Evolutionary conservation across 1,140 invertebrate genomes (phyloP).

Genomic region (Agraylea sexmaculata): DNA sequence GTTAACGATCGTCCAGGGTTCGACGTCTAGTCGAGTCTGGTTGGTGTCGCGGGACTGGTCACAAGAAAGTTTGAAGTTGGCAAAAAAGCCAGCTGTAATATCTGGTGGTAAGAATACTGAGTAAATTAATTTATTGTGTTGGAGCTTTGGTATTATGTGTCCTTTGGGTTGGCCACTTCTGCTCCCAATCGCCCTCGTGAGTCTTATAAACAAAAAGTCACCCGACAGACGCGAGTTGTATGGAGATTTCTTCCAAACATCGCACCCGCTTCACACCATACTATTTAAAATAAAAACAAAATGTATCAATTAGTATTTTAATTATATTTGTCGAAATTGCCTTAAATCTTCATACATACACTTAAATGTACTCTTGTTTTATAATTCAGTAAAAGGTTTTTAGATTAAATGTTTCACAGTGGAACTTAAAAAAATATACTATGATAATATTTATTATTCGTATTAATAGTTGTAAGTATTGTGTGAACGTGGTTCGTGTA

Average conservation of each 20-base stretch:
- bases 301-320: no score
- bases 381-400: no score
- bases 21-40: background rate
- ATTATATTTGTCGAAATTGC: no score
- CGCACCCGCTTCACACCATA: no score
- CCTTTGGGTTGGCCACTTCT: slow-evolving; percentile 20
- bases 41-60: background rate
- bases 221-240: no score
- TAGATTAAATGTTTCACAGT: slow-evolving; percentile 18
- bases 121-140: slow-evolving; percentile 22
- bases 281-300: no score
- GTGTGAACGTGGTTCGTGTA: slow-evolving; percentile 15
- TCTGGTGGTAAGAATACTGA: slow-evolving; percentile 14
- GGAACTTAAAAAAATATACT: slow-evolving; percentile 18
- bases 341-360: no score
- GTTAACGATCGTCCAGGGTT: background rate
- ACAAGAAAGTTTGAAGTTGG: slow-evolving; percentile 4
- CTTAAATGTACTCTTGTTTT: no score
- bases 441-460: no score
- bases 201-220: slow-evolving; percentile 23
- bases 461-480: no score
- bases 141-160: slow-evolving; percentile 21
- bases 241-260: no score
- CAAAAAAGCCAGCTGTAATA: slow-evolving; percentile 15
- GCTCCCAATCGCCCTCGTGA: slow-evolving; percentile 20